Evolutionary conservation across 1,140 invertebrate genomes (phyloP), one percentile per base, ranked within the genome.

Genomic region (Choristoneura fumiferana): DNA sequence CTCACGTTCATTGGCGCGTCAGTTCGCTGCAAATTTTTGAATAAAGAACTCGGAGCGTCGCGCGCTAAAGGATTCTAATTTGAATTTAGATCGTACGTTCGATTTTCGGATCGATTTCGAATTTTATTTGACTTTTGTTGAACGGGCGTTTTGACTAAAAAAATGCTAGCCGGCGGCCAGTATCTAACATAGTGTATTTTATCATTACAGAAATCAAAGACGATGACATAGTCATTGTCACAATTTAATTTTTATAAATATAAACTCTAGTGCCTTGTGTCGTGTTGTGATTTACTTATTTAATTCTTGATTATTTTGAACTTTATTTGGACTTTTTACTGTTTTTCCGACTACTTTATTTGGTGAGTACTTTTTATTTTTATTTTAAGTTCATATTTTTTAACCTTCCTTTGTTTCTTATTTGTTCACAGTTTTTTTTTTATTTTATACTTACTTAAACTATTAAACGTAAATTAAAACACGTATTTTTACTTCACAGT

Each of bases 211-310:
- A 18, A 49, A 49, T 49, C 43, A 22, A 17, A 49, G 22, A 71
- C 76, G 62, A 66, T 38, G 14, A 12, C 14, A 57, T 80, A 69
- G 60, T 63, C 60, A 63, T 40, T 62, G 58, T 62, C 54, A 57
- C 12, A 58, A 58, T 78, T 73, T 74, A 60, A 71, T 74, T 78
- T 78, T 40, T 69, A 69, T 73, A 63, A 69, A 77, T 29, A 29
- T 29, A 76, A 64, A 85, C 84, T 82, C 67, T 77, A 75, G 85
- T 88, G 85, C 66, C 66, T 76, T 81, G 81, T 85, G 83, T 73
- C 83, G 85, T 88, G 85, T 84, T 79, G 85, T 86, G 83, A 71
- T 78, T 78, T 76, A 70, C 62, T 71, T 78, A 68, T 68, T 70
- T 39, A 57, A 61, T 59, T 71, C 71, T 69, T 81, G 76, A 73